Base-by-base conservation (phyloP, 2,888 invertebrate species). In the Hipparchia semele region DNA sequence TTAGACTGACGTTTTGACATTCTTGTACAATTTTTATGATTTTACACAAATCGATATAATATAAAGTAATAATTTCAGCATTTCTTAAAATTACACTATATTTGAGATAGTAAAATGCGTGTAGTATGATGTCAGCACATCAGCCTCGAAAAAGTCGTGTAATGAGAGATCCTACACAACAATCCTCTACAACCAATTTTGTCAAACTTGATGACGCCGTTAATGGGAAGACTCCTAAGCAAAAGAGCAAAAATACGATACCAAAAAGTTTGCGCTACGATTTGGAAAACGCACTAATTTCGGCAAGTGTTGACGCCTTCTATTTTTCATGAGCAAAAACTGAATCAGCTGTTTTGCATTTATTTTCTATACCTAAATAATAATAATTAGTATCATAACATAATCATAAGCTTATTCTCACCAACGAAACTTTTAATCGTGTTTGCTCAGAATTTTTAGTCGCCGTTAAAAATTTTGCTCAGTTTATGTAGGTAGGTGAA, bases 261-360 rank as follows among this genome's bases (percentile, higher is more conserved):
- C 90, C 92, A 12, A 90, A 87, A 82, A 86, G 74, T 72, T 73
- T 92, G 67, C 89, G 92, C 10, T 86, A 87, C 75, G 93, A 92
- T 72, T 84, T 94, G 80, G 91, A 93, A 76, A 91, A 89, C 76
- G 90, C 93, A 23, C 84, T 94, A 78, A 86, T 94, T 77, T 84
- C 88, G 77, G 93, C 92, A 82, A 88, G 91, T 84, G 9, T 59
- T 62, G n/a, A 71, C 58, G 46, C 70, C 54, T 61, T 12, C 7
- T 12, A 6, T 53, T 59, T 71, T 33, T 53, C 0, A 65, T 58
- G 8, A 58, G 23, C 23, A 9, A 23, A 62, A 2, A 54, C 53
- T 1, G 12, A 10, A 54, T 54, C 4, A 9, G 33, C 2, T 13
- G 46, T 45, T 39, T 58, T 53, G 53, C 45, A 46, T 12, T 2